Percentiles rank a stretch among this genome's conserved stretches.
Conservation (phyloP, 2,888 invertebrate species). For the Syrista parreyssii region DNA sequence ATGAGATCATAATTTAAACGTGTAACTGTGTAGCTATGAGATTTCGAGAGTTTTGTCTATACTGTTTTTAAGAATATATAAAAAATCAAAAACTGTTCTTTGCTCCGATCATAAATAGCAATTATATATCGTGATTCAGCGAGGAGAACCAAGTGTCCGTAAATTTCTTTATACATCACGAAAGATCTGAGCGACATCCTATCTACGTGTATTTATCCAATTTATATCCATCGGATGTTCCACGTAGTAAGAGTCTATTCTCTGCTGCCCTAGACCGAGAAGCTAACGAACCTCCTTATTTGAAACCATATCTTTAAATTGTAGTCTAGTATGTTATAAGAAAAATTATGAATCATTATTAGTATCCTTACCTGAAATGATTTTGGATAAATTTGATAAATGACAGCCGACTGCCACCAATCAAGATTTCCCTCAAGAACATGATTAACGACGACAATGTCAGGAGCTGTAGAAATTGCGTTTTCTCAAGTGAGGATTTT, state of each 20-base stretch:
- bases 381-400: constrained; percentile 90
- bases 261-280: too few relatives aligned
- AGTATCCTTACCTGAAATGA: constrained; percentile 76
- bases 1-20: too few relatives aligned
- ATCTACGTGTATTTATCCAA: neutral
- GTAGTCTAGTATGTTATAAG: neutral
- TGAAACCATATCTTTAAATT: neutral
- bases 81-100: neutral
- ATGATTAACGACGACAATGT: neutral
- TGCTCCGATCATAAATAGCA: neutral
- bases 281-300: neutral
- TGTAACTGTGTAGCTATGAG: too few relatives aligned
- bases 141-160: neutral
- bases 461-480: neutral
- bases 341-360: neutral
- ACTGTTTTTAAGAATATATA: too few relatives aligned
- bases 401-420: constrained; percentile 86
- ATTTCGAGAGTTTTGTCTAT: too few relatives aligned
- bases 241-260: too few relatives aligned
- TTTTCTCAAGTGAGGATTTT: neutral
- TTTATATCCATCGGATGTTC: too few relatives aligned
- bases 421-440: constrained; percentile 57
- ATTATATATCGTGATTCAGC: neutral
- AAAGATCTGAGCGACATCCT: neutral
- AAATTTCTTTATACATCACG: neutral